Conservation (phyloP, 2,888 invertebrate species). For the Trichogramma dendrolimi region DNA sequence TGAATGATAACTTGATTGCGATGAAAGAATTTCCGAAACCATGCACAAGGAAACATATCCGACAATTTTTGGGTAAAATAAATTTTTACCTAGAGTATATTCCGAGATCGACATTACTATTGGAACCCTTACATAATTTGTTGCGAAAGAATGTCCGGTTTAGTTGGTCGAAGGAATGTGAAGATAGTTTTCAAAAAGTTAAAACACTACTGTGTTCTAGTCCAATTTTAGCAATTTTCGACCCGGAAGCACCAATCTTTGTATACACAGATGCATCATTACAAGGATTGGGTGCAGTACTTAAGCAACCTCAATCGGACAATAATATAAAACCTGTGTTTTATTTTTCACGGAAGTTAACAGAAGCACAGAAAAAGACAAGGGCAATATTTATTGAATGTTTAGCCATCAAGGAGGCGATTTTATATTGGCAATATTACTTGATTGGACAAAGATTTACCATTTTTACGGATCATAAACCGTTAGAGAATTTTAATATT, state of each 20-base stretch:
- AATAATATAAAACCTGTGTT: conserved; percentile 26
- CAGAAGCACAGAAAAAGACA: conserved; percentile 29
- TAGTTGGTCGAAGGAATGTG: conserved; percentile 27
- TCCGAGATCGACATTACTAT: conserved; percentile 17
- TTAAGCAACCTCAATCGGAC: conserved; percentile 30
- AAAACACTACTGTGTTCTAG: conserved; percentile 30
- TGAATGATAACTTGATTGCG: conserved; percentile 25
- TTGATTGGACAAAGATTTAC: too few species aligned
- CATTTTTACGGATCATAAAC: too few species aligned
- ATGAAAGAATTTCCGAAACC: conserved; percentile 23
- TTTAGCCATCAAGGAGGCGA: conserved; percentile 31
- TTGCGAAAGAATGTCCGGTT: conserved; percentile 30
- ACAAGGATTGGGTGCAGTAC: conserved; percentile 28
- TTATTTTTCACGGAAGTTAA: conserved; percentile 29
- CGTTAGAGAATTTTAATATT: too few species aligned
- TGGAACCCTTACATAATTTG: conserved; percentile 28
- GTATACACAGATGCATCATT: conserved; percentile 30
- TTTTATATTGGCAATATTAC: neutral
- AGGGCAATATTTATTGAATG: conserved; percentile 32
- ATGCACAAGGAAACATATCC: too few species aligned
- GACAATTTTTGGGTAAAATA: conserved; percentile 13
- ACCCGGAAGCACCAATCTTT: conserved; percentile 23
- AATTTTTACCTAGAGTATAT: conserved; percentile 25
- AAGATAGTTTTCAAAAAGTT: conserved; percentile 21
- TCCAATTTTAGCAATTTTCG: conserved; percentile 32